These are phyloP conservation scores for Pseudomugil gertrudae DNA, from an alignment of 2,797 vertebrate species.

Conservation along the genomic window DNA sequence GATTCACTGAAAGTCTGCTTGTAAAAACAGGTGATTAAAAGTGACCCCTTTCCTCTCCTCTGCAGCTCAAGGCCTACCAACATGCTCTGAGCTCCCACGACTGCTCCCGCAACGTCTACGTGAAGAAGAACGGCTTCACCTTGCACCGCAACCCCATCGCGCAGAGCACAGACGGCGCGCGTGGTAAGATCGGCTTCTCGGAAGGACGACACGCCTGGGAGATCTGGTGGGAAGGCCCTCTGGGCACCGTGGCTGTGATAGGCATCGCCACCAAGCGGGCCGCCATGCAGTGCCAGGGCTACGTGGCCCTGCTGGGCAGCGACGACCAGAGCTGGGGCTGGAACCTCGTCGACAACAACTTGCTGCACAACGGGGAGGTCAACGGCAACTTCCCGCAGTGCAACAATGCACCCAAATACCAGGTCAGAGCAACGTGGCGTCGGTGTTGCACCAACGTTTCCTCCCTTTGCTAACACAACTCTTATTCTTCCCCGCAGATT, in stretches of 20 bases:
- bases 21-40: not conserved
- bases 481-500: slow-evolving; percentile 83
- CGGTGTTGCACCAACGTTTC: not conserved
- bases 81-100: slow-evolving; percentile 97
- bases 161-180: slow-evolving; percentile 97
- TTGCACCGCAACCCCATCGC: slow-evolving; percentile 98
- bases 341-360: slow-evolving; percentile 99
- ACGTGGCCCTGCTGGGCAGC: slow-evolving; percentile 95
- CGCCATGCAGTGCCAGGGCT: slow-evolving; percentile 98
- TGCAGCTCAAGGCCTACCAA: slow-evolving; percentile 92
- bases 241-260: slow-evolving; percentile 97
- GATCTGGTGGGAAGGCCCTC: slow-evolving; percentile 99
- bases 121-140: slow-evolving; percentile 99
- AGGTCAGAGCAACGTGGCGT: too few relatives aligned
- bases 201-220: slow-evolving; percentile 99
- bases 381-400: slow-evolving; percentile 98
- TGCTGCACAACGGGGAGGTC: slow-evolving; percentile 98
- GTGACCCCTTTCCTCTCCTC: not conserved
- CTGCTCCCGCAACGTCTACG: slow-evolving; percentile 98
- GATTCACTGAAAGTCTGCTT: not conserved
- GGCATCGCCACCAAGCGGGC: slow-evolving; percentile 97
- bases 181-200: slow-evolving; percentile 96
- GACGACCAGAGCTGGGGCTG: slow-evolving; percentile 99
- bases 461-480: not conserved
- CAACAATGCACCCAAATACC: slow-evolving; percentile 98